Evolutionary conservation across 1,140 invertebrate genomes (phyloP).

Genomic region (Cepaea nemoralis): DNA sequence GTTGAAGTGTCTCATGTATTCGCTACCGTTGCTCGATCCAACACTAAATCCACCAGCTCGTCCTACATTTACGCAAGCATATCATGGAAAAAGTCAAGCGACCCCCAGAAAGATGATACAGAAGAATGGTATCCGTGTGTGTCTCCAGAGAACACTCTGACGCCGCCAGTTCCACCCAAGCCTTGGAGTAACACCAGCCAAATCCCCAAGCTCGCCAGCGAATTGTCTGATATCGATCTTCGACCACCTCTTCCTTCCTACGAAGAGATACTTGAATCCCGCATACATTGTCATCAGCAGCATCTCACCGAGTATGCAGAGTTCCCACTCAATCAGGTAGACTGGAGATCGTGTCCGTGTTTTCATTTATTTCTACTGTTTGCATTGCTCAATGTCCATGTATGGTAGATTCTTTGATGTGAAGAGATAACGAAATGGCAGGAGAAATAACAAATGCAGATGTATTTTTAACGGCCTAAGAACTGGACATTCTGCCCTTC

Average conservation of each 20-base stretch:
- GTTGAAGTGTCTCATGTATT: slow-evolving; percentile 34
- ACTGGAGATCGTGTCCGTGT: too few species aligned
- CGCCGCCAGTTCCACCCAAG: neutral
- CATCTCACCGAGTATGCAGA: neutral
- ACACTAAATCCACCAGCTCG: neutral
- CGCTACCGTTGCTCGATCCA: slow-evolving; percentile 26
- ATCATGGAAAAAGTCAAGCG: slow-evolving; percentile 16
- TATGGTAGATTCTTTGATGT: too few species aligned
- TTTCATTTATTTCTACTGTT: too few species aligned
- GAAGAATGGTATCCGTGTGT: neutral
- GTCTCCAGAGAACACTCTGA: neutral
- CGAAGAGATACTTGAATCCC: slow-evolving; percentile 25
- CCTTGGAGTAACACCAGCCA: neutral
- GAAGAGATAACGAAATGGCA: too few species aligned
- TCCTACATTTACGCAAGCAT: slow-evolving; percentile 37
- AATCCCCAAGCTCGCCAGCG: too few species aligned
- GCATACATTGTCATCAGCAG: neutral
- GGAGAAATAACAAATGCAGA: too few species aligned
- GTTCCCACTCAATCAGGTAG: neutral
- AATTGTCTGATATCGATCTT: neutral
- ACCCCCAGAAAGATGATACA: neutral
- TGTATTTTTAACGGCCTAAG: too few species aligned
- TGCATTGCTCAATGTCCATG: too few species aligned
- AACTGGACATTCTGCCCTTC: too few species aligned
- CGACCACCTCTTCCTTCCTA: slow-evolving; percentile 27